Evolutionary conservation across 2,888 invertebrate species (phyloP), one percentile per base, ranked within the genome.

Genomic region (Tachina fera): DNA sequence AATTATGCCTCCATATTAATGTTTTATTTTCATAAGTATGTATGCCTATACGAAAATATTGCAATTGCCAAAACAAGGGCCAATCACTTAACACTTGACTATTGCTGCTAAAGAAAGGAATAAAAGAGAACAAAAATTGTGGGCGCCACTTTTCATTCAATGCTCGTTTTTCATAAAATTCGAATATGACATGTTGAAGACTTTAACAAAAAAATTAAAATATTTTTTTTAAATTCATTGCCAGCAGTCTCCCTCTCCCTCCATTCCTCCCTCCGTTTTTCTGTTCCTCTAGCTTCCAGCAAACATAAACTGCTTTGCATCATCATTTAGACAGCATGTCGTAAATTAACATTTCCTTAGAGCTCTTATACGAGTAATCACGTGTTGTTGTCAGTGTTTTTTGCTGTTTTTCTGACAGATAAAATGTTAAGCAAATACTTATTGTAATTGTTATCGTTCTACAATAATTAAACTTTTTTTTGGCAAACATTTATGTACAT

Each of bases 71-170:
- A 60, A 53, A 53, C 71, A 39, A 67, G 61, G 71, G 72, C 67
- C 49, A 43, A 80, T 86, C 86, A 83, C 67, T 83, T 83, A 75
- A 76, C 86, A 86, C 86, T 86, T 83, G 83, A 83, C 65, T 86
- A 67, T 83, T 76, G 76, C 31, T 31, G 22, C 45, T 61, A 43
- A 13, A n/a, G 19, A 49, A 16, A 13, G 19, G 45, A 47, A 63
- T 43, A 31, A 63, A 14, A 22, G n/a, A 72, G 9, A 56, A 19
- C 4, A 53, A 78, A 76, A 76, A 65, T 72, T 79, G 82, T 79
- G 72, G 81, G 86, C 83, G 83, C 86, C 86, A 80, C 43, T 74
- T 16, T 72, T 75, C 41, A 41, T 67, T 79, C 58, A 56, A 51
- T 56, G 45, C 14, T 67, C 13, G 11, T 79, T 51, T 67, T 74